These are phyloP conservation scores for Bothrops jararaca DNA, from an alignment of 2,113 vertebrate species.

Conservation along the genomic window DNA sequence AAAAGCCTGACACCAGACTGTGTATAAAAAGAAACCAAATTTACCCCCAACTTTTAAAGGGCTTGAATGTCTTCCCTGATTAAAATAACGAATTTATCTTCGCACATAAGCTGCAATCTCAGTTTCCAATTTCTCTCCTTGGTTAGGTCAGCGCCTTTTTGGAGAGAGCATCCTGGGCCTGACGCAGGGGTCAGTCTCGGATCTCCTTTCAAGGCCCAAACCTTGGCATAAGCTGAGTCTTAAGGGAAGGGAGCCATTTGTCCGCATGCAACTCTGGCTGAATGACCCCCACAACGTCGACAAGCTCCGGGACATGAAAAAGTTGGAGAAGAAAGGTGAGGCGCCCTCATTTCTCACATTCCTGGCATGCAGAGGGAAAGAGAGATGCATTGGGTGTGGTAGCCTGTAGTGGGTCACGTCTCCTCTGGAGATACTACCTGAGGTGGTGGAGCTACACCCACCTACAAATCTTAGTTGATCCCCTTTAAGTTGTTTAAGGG, in stretches of 20 bases:
- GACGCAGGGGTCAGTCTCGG: constrained; percentile 96
- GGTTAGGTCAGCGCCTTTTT: constrained; percentile 92
- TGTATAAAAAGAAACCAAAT: neutral
- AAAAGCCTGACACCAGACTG: too few species aligned
- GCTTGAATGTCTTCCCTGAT: neutral
- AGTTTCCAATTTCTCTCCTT: constrained; percentile 52
- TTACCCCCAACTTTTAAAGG: neutral
- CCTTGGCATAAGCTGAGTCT: constrained; percentile 98
- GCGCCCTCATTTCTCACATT: fast-evolving
- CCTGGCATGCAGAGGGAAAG: fast-evolving
- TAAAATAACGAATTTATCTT: fast-evolving
- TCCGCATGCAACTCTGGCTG: constrained; percentile 98
- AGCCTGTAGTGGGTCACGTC: neutral
- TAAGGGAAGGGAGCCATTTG: constrained; percentile 95
- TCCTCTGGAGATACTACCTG: neutral
- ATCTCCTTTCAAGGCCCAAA: constrained; percentile 95
- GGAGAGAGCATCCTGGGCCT: constrained; percentile 97
- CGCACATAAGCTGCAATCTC: neutral
- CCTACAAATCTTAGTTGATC: too few species aligned
- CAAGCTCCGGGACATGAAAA: constrained; percentile 95
- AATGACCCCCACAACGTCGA: constrained; percentile 94
- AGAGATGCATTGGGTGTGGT: too few species aligned
- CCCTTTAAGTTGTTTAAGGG: neutral
- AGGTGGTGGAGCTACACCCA: too few species aligned
- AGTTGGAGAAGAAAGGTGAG: constrained; percentile 97